Evolutionary conservation across 2,113 vertebrate genomes (phyloP).

Genomic region (Festucalex cinctus): DNA sequence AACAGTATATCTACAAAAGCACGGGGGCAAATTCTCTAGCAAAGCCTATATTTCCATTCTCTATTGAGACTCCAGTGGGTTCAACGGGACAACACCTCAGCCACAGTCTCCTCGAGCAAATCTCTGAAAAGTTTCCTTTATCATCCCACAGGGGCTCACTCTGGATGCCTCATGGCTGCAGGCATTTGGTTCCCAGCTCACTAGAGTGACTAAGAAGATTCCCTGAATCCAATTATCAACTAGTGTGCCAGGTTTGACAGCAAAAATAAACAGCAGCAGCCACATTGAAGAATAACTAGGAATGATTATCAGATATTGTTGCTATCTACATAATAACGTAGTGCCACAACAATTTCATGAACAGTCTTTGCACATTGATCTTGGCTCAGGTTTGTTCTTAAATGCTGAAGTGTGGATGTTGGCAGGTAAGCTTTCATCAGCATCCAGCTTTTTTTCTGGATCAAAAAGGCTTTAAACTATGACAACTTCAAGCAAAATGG

Average conservation of each 20-base stretch:
- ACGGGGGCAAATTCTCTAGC: neutral
- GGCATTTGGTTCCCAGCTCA: slow-evolving; percentile 59
- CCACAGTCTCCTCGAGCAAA: slow-evolving; percentile 42
- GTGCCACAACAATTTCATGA: neutral
- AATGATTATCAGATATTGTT: neutral
- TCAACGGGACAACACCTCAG: slow-evolving; percentile 36
- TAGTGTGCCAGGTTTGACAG: slow-evolving; percentile 42
- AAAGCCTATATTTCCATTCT: slow-evolving; percentile 12
- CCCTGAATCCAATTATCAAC: slow-evolving; percentile 66
- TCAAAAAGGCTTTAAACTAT: neutral
- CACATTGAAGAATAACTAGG: slow-evolving; percentile 9
- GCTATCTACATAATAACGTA: slow-evolving; percentile 24
- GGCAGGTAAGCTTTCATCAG: neutral
- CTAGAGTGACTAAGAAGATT: slow-evolving; percentile 68
- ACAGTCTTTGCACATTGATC: neutral
- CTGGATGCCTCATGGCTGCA: slow-evolving; percentile 52
- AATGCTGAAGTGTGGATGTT: neutral
- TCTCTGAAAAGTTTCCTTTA: slow-evolving; percentile 57
- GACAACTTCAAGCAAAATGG: neutral
- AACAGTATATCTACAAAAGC: neutral
- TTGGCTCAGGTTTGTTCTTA: neutral
- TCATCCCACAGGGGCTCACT: slow-evolving; percentile 47
- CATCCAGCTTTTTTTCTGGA: neutral
- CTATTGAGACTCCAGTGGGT: slow-evolving; percentile 22
- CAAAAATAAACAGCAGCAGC: slow-evolving; percentile 35